These are phyloP conservation scores for Nycticorax nycticorax DNA, from an alignment of 2,113 vertebrate genomes.

Conservation along the genomic window DNA sequence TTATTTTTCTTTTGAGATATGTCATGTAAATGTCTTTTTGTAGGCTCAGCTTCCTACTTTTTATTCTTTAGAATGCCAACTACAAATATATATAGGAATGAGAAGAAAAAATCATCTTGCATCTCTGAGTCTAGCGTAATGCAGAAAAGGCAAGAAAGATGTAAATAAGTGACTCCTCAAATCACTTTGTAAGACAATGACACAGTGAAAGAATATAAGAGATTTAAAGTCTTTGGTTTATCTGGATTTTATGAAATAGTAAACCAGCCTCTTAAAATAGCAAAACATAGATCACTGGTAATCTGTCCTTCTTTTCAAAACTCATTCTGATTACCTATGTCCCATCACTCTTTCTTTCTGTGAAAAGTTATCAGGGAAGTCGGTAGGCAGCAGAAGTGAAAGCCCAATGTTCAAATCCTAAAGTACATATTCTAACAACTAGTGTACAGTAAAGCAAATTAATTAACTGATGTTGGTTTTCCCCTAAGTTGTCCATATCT, in stretches of 20 bases:
- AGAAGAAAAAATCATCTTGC: neutral
- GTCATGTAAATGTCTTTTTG: neutral
- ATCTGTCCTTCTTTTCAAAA: neutral
- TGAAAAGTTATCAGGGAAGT: neutral
- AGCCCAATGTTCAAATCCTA: neutral
- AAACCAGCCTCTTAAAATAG: neutral
- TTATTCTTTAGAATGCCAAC: neutral
- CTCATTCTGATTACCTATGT: neutral
- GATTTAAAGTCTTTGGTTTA: neutral
- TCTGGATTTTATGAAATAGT: neutral
- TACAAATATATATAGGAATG: neutral
- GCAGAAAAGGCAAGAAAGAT: neutral
- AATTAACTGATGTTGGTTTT: neutral
- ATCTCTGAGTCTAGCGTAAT: neutral
- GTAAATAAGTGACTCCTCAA: neutral
- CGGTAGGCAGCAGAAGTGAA: neutral
- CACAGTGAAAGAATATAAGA: neutral
- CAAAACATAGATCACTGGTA: neutral
- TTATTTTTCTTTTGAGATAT: neutral
- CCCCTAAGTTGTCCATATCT: neutral
- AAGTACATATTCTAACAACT: neutral
- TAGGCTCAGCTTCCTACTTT: neutral
- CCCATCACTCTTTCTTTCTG: neutral
- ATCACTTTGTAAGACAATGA: neutral
- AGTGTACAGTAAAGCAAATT: neutral